A percentile compares a stretch with the other conserved stretches of the same genome.
Evolutionary conservation across 2,888 invertebrate genomes (phyloP).

Genomic region (Hyposoter dolosus): DNA sequence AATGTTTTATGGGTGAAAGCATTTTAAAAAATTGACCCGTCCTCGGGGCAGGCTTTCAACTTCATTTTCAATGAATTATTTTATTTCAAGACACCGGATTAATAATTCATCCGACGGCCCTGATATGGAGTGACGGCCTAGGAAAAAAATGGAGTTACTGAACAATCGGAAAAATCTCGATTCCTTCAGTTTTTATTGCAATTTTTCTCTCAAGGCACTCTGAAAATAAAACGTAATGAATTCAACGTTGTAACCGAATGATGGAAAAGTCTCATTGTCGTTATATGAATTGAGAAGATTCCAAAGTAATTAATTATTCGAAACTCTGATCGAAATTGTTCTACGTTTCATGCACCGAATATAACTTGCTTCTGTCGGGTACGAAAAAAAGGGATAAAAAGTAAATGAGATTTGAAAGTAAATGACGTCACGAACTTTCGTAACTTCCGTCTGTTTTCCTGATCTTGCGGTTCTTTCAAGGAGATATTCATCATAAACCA

Average conservation of each 20-base stretch:
- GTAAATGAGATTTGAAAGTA: conserved; percentile 33
- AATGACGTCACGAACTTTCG: conserved; percentile 44
- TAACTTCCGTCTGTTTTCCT: conserved; percentile 42
- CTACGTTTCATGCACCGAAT: neutral
- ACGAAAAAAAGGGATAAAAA: conserved; percentile 18
- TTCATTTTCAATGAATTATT: neutral
- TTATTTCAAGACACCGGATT: neutral
- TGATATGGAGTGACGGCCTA: neutral
- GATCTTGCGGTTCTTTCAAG: conserved; percentile 53
- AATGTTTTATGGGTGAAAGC: no score
- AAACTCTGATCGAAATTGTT: conserved; percentile 6
- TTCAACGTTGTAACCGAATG: neutral
- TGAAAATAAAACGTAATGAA: neutral
- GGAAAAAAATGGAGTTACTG: neutral
- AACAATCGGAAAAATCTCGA: neutral
- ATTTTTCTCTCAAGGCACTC: neutral
- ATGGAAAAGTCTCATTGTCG: conserved; percentile 4
- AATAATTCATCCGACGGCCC: neutral
- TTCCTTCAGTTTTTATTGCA: neutral
- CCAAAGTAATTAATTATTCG: conserved; percentile 27
- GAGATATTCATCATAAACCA: conserved; percentile 67
- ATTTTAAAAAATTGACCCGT: no score
- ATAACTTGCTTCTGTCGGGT: neutral
- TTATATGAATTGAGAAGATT: conserved; percentile 1
- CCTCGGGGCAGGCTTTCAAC: no score